Evolutionary conservation across 2,113 vertebrate species (phyloP).

Genomic region (Sebastes schlegelii): DNA sequence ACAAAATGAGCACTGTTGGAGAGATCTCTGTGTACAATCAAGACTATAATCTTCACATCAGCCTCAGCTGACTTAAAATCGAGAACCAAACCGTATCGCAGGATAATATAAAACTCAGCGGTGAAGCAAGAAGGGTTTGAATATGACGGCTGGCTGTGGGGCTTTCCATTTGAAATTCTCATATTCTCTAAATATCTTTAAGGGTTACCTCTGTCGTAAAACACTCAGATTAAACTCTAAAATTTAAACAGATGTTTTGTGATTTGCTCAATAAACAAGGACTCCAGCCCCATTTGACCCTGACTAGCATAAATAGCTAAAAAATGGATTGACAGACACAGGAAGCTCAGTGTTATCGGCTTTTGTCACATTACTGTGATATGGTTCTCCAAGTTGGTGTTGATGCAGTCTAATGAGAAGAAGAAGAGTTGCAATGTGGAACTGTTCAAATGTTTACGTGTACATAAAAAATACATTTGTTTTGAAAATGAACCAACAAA

Average conservation of each 20-base stretch:
- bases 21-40: not conserved
- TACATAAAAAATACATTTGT: not conserved
- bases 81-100: not conserved
- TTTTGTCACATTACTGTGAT: constrained; percentile 42
- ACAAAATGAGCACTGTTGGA: not conserved
- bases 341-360: constrained; percentile 28
- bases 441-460: not conserved
- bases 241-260: constrained; percentile 10
- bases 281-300: constrained; percentile 2
- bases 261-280: not conserved
- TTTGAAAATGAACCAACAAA: not conserved
- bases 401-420: constrained; percentile 17
- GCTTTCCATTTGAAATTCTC: not conserved
- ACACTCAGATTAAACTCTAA: constrained; percentile 9
- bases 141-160: not conserved
- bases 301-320: constrained; percentile 21
- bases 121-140: not conserved
- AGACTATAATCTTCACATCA: constrained; percentile 11
- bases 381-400: not conserved
- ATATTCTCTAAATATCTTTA: not conserved
- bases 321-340: constrained; percentile 14
- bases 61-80: not conserved
- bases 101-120: constrained; percentile 8
- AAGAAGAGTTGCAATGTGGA: not conserved
- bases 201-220: not conserved